phyloP scores from a whole-genome alignment of 2,888 invertebrate genomes.

The Acholoe squamosa region DNA sequence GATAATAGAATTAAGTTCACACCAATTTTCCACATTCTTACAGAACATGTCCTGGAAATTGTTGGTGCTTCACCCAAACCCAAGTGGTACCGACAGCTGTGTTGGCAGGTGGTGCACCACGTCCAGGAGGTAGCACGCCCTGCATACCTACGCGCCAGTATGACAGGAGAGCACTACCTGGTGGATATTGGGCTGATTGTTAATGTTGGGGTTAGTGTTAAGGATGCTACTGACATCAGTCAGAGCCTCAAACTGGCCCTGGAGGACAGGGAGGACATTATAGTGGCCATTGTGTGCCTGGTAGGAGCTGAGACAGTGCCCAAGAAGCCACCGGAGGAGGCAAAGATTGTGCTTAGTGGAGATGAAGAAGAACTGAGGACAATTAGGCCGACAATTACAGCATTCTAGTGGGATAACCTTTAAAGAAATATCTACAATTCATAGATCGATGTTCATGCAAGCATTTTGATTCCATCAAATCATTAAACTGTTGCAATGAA shows the following conservation, averaged over 20 bases:
- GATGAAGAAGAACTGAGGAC: not conserved
- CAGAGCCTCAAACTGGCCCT: not conserved
- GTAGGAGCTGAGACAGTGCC: not conserved
- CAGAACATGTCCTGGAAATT: not conserved
- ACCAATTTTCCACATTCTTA: too few species aligned
- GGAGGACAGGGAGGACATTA: not conserved
- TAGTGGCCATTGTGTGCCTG: slow-evolving; percentile 29
- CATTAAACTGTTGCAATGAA: too few species aligned
- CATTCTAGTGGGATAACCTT: too few species aligned
- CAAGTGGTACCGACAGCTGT: not conserved
- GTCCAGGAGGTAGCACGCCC: not conserved
- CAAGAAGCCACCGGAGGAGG: not conserved
- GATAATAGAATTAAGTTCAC: too few species aligned
- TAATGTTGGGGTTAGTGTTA: not conserved
- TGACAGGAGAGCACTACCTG: not conserved
- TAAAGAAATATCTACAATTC: too few species aligned
- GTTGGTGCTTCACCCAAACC: not conserved
- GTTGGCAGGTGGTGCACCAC: not conserved
- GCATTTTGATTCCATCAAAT: too few species aligned
- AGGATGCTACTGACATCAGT: not conserved
- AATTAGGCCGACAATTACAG: not conserved
- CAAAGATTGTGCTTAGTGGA: not conserved
- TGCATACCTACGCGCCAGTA: not conserved
- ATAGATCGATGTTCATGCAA: too few species aligned
- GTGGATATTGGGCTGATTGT: slow-evolving; percentile 16